A percentile compares a stretch with the other conserved stretches of the same genome.
phyloP scores from a whole-genome alignment of 2,888 invertebrate genomes.

The Protodeltote pygarga region DNA sequence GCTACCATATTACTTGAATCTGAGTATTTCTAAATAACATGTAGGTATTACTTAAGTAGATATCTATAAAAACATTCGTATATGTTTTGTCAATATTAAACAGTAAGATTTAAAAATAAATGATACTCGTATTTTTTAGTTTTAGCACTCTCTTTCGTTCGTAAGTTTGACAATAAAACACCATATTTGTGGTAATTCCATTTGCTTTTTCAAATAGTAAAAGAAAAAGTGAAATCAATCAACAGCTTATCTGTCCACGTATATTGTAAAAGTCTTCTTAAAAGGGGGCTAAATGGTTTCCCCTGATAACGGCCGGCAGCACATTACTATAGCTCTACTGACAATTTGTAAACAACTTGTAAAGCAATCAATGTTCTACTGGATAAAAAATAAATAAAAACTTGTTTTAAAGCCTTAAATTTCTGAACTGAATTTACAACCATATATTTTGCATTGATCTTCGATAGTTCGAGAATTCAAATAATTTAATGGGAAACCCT shows the following conservation, averaged over 20 bases:
- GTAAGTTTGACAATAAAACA: slow-evolving; percentile 5
- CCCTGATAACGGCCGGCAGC: slow-evolving; percentile 27
- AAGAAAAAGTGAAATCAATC: slow-evolving; percentile 39
- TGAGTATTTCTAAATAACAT: too few relatives aligned
- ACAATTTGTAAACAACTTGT: slow-evolving; percentile 22
- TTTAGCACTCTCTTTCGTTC: slow-evolving; percentile 11
- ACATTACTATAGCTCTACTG: slow-evolving; percentile 29
- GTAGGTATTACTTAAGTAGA: too few relatives aligned
- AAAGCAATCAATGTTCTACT: slow-evolving; percentile 14
- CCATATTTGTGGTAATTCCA: slow-evolving; percentile 14
- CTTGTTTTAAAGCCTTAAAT: background rate
- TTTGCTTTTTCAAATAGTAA: slow-evolving; percentile 30
- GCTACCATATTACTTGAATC: too few relatives aligned
- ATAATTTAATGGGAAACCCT: too few relatives aligned
- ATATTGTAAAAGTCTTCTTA: slow-evolving; percentile 36
- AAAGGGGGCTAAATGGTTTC: slow-evolving; percentile 36
- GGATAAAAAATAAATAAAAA: background rate
- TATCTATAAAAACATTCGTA: too few relatives aligned
- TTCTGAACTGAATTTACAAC: too few relatives aligned
- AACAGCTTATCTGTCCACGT: slow-evolving; percentile 39
- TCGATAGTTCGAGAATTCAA: too few relatives aligned
- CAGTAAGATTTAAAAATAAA: too few relatives aligned
- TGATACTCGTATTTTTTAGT: too few relatives aligned
- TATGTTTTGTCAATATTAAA: too few relatives aligned
- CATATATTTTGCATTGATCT: too few relatives aligned